Percentiles rank a stretch among this genome's conserved stretches.
These are phyloP conservation scores for Mus spretus DNA, from an alignment of 2,797 vertebrate genomes.

Conservation along the genomic window DNA sequence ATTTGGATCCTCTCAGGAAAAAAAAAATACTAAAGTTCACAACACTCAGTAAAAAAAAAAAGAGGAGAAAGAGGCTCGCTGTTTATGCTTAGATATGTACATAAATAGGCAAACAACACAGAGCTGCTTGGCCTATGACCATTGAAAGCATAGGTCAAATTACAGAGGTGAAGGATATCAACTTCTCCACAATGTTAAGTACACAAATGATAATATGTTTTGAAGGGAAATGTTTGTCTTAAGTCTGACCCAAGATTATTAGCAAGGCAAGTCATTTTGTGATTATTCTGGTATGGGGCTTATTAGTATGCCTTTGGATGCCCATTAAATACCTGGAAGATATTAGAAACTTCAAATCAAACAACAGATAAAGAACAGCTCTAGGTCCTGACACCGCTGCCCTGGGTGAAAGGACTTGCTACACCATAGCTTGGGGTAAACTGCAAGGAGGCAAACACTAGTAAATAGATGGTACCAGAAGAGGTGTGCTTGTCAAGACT, in stretches of 20 bases:
- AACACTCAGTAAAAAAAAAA: neutral
- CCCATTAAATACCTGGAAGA: neutral
- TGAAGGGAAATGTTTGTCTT: conserved; percentile 6
- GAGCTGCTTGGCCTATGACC: neutral
- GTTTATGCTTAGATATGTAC: neutral
- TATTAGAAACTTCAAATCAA: neutral
- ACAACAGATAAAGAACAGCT: neutral
- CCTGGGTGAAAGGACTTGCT: neutral
- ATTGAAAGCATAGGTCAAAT: neutral
- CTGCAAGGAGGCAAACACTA: neutral
- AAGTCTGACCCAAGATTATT: neutral
- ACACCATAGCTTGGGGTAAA: neutral
- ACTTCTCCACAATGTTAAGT: neutral
- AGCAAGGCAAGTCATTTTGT: neutral
- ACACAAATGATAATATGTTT: neutral
- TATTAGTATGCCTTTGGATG: neutral
- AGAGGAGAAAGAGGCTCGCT: neutral
- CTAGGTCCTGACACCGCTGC: neutral
- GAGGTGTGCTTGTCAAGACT: neutral
- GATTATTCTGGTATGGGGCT: neutral
- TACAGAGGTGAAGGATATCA: neutral
- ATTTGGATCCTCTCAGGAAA: neutral
- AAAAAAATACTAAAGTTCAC: conserved; percentile 13
- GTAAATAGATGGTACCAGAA: too few relatives aligned
- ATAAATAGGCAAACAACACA: neutral